Base-by-base conservation (phyloP, 2,888 invertebrate species). In the Fabriciana adippe region DNA sequence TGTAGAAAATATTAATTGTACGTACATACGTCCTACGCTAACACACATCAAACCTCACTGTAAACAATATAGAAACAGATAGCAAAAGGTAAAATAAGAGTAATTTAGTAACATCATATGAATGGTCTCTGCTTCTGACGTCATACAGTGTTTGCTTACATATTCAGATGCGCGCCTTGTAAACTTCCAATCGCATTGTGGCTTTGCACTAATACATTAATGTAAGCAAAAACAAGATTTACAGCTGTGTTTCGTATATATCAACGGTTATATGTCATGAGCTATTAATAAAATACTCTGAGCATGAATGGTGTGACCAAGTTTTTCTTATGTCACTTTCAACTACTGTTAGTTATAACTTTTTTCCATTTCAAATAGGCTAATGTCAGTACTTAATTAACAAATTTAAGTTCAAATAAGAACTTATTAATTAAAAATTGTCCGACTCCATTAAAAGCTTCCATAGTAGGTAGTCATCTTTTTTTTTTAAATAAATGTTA, bases 141-240 rank as follows among this genome's bases (percentile, higher is more conserved):
- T 89, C 86, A 87, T 60, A 55, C 72, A 71, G 72, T 87, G 86
- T 87, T 89, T 90, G 89, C 88, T 89, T 88, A 87, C 83, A 79
- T 78, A 74, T 80, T 83, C 84, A 87, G 87, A 87, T 85, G 84
- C 84, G 78, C 78, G 80, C 80, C 78, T 77, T 84, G 86, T 90
- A 88, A 89, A 89, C 89, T 87, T 89, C 85, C 86, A 86, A 86
- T 73, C 79, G 80, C 83, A 85, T 86, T 85, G 87, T 85, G 81
- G 81, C 76, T 75, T 76, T 79, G 78, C 81, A 77, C 78, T 81
- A 82, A 81, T 82, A 78, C 79, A 75, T 76, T 76, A 76, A 77
- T 76, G 78, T 79, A 80, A 78, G 74, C 75, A 75, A 73, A 69
- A 73, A 72, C 73, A 69, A 72, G 73, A 74, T 76, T 74, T 75